Evolutionary conservation across 2,797 vertebrate genomes (phyloP).

Genomic region (Lophotriccus pileatus): DNA sequence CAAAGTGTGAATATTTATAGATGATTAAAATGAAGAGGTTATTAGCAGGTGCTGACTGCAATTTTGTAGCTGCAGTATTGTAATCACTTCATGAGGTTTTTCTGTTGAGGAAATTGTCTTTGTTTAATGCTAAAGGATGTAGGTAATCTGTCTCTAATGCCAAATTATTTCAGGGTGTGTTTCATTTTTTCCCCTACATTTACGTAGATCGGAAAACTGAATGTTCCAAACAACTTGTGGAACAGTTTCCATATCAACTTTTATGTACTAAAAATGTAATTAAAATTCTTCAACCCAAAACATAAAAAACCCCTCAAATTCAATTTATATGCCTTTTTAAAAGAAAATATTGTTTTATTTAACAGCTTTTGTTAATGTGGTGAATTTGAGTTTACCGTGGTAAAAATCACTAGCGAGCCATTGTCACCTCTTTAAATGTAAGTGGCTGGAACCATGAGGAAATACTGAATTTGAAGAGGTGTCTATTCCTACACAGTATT

Average conservation of each 20-base stretch:
- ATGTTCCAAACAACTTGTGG: slow-evolving; percentile 74
- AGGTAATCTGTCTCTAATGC: slow-evolving; percentile 71
- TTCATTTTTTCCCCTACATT: slow-evolving; percentile 75
- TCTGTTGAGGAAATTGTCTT: slow-evolving; percentile 58
- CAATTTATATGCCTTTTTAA: slow-evolving; percentile 30
- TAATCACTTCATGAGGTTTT: slow-evolving; percentile 35
- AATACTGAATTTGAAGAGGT: not conserved
- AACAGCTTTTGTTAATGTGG: not conserved
- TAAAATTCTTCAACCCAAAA: not conserved
- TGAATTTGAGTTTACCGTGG: not conserved
- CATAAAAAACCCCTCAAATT: not conserved
- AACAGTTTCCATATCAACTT: slow-evolving; percentile 65
- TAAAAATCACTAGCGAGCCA: not conserved
- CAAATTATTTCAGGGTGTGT: slow-evolving; percentile 76
- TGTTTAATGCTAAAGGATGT: slow-evolving; percentile 75
- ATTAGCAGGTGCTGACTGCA: slow-evolving; percentile 16
- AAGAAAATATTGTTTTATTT: slow-evolving; percentile 3
- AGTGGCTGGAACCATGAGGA: not conserved
- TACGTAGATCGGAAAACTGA: slow-evolving; percentile 78
- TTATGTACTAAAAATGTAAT: slow-evolving; percentile 51
- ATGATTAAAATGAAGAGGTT: slow-evolving; percentile 34
- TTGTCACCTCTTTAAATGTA: not conserved
- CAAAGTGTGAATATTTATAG: slow-evolving; percentile 17
- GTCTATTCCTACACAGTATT: not conserved
- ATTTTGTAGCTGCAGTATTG: slow-evolving; percentile 1